These are phyloP conservation scores for Triplophysa yarkandensis DNA, from an alignment of 2,797 vertebrate species.

Conservation along the genomic window DNA sequence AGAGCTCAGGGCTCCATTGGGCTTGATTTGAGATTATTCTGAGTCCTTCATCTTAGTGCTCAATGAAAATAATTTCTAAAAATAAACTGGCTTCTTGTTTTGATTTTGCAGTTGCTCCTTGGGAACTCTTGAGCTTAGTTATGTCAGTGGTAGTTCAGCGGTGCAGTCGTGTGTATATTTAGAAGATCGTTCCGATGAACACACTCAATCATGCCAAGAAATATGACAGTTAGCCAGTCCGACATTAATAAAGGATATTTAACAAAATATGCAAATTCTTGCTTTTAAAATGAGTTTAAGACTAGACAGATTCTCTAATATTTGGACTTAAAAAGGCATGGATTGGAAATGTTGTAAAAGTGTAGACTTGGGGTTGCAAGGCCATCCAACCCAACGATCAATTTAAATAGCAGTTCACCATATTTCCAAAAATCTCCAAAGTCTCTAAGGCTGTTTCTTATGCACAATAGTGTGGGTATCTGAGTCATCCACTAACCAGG, in stretches of 20 bases:
- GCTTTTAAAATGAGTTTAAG: slow-evolving; percentile 8
- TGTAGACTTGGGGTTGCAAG: slow-evolving; percentile 3
- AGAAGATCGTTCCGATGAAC: background rate
- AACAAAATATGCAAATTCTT: background rate
- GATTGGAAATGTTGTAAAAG: background rate
- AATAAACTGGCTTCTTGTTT: slow-evolving; percentile 27
- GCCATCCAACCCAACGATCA: background rate
- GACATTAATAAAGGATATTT: background rate
- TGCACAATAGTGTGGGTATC: slow-evolving; percentile 4
- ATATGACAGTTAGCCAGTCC: background rate
- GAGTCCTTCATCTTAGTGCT: slow-evolving; percentile 8
- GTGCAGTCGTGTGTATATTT: slow-evolving; percentile 20
- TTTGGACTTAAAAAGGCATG: background rate
- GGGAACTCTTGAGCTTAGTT: slow-evolving; percentile 15
- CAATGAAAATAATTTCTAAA: slow-evolving; percentile 19
- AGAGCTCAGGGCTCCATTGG: slow-evolving; percentile 15
- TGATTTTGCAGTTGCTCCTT: slow-evolving; percentile 13
- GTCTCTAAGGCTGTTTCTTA: slow-evolving; percentile 30
- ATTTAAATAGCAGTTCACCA: slow-evolving; percentile 14
- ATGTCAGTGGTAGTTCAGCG: slow-evolving; percentile 3
- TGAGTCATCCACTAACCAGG: slow-evolving; percentile 28
- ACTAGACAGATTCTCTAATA: slow-evolving; percentile 1
- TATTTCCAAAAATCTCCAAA: slow-evolving; percentile 25
- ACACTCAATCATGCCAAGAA: background rate
- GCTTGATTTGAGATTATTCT: slow-evolving; percentile 13